A percentile compares a stretch with the other conserved stretches of the same genome.
Conservation (phyloP, 2,888 invertebrate species). For the Hanleya hanleyi region DNA sequence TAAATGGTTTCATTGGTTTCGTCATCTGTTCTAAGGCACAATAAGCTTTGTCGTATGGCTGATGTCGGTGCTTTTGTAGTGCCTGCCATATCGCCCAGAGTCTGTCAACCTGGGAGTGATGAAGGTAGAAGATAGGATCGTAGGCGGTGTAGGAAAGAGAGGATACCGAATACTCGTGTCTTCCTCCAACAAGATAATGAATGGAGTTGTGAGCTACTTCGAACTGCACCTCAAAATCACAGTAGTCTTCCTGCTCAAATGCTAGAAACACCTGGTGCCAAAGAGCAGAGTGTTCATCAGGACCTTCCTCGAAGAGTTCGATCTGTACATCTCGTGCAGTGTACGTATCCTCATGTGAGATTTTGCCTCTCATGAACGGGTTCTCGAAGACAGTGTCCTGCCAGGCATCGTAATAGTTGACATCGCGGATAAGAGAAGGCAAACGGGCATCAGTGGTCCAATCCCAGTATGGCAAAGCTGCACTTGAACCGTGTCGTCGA, state of each 20-base stretch:
- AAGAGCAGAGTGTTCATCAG: slow-evolving; percentile 31
- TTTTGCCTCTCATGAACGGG: slow-evolving; percentile 33
- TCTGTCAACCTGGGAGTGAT: slow-evolving; percentile 15
- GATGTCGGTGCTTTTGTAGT: slow-evolving; percentile 12
- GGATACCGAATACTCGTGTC: neutral
- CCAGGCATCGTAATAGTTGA: slow-evolving; percentile 39
- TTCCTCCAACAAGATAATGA: slow-evolving; percentile 12
- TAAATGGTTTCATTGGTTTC: slow-evolving; percentile 16
- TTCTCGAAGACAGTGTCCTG: slow-evolving; percentile 28
- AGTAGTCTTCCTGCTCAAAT: slow-evolving; percentile 10
- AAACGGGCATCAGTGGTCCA: slow-evolving; percentile 35
- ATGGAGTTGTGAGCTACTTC: slow-evolving; percentile 26
- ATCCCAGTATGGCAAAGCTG: slow-evolving; percentile 44
- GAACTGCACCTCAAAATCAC: slow-evolving; percentile 20
- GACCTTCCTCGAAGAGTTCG: slow-evolving; percentile 26
- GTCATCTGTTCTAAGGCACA: slow-evolving; percentile 18
- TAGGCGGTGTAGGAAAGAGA: neutral
- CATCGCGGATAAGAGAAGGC: slow-evolving; percentile 27
- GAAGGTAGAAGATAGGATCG: neutral
- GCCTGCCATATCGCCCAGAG: slow-evolving; percentile 25
- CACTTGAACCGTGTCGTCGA: slow-evolving; percentile 19
- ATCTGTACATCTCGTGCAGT: slow-evolving; percentile 37
- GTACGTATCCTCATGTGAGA: slow-evolving; percentile 26
- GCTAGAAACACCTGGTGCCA: slow-evolving; percentile 14
- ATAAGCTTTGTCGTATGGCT: slow-evolving; percentile 19